Evolutionary conservation across 2,888 invertebrate species (phyloP).

Genomic region (Adineta ricciae): DNA sequence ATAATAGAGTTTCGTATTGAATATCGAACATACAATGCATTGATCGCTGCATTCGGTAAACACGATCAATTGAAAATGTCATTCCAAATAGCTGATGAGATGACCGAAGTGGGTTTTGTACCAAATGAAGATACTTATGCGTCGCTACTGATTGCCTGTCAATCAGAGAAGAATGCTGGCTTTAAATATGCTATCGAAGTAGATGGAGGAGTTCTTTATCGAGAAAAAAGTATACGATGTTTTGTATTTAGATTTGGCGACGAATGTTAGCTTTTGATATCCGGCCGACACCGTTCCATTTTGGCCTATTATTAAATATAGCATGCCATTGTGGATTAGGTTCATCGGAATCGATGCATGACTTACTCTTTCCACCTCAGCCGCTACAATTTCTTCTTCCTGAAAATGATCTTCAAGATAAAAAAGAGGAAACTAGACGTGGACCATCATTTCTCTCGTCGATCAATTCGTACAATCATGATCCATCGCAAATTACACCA

Average conservation of each 20-base stretch:
- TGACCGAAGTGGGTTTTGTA: slow-evolving; percentile 51
- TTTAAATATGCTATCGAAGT: slow-evolving; percentile 67
- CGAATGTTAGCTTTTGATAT: slow-evolving; percentile 63
- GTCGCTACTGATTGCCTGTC: slow-evolving; percentile 72
- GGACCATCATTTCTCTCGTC: not conserved
- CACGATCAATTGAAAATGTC: slow-evolving; percentile 68
- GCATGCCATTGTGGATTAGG: slow-evolving; percentile 73
- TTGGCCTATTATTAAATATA: slow-evolving; percentile 69
- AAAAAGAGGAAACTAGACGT: not conserved
- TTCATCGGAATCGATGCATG: slow-evolving; percentile 46
- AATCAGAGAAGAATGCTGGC: slow-evolving; percentile 67
- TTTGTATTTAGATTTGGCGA: slow-evolving; percentile 62
- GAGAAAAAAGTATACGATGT: not conserved
- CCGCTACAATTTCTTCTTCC: not conserved
- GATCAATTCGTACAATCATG: not conserved
- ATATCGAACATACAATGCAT: slow-evolving; percentile 63
- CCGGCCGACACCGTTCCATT: slow-evolving; percentile 63
- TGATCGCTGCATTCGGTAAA: slow-evolving; percentile 80
- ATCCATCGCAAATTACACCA: not conserved
- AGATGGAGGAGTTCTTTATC: not conserved
- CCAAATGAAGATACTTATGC: slow-evolving; percentile 61
- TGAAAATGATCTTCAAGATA: too few species aligned
- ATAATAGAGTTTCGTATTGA: slow-evolving; percentile 49
- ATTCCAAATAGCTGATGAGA: slow-evolving; percentile 73
- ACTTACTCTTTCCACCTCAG: not conserved